Base-by-base conservation (phyloP, 1,140 invertebrate species). In the Solenopsis fugax region DNA sequence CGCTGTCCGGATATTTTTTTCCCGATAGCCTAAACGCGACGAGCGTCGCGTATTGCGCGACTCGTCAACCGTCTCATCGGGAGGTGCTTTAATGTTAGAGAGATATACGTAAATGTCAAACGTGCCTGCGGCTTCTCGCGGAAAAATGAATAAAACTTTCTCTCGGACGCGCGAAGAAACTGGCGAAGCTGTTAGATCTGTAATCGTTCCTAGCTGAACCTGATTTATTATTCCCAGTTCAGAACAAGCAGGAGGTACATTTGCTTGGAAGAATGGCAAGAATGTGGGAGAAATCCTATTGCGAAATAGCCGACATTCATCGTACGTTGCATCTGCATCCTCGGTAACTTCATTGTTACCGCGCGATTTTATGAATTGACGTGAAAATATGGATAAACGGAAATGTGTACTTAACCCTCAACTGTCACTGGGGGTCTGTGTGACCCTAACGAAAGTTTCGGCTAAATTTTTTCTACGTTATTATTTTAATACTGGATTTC, bases 151-250 rank as follows among this genome's bases (percentile, higher is more conserved):
- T 6, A 41, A 41, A 60, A 60, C 41, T 82, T 82, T 82, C 45
- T 48, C 29, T 12, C 5, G 64, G n/a, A 67, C 45, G 48, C 16
- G 29, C 24, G 41, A 7, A 21, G 1, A 1, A 48, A 12, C 12
- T n/a, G 12, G 41, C 65, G 18, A 58, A 10, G 13, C 67, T 50
- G 54, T 73, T 24, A n/a, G 54, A 62, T 84, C 69, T 62, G 24
- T 58, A 60, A 75, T 84, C 69, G 69, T 45, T 34, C 24, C n/a
- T 34, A 71, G 37, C 52, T 73, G 45, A 84, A 75, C n/a, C 45
- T 62, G 80, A 84, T 84, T 84, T 84, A 84, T 84, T 84, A 84
- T 84, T 75, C 56, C 48, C 54, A 60, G 50, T 80, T 41, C 34
- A 16, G 21, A 58, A 58, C 13, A 48, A 41, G 37, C 18, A 24